These are phyloP conservation scores for Xylota segnis DNA, from an alignment of 2,888 invertebrate genomes.

Conservation along the genomic window DNA sequence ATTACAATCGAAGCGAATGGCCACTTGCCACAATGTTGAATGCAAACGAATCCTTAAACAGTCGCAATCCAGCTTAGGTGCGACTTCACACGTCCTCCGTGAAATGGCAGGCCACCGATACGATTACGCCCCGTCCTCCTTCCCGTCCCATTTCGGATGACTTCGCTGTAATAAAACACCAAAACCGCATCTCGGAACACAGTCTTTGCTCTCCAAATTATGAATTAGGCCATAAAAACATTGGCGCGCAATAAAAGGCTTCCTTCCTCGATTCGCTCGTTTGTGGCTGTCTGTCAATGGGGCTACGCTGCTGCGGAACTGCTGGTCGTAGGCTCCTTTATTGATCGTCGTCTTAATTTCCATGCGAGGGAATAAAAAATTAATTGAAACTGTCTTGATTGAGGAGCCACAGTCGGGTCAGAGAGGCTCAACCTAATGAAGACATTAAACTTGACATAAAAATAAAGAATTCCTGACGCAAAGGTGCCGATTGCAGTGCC, in stretches of 20 bases:
- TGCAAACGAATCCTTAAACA: conserved; percentile 54
- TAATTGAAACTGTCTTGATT: conserved; percentile 76
- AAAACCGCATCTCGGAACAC: conserved; percentile 45
- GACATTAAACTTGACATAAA: conserved; percentile 74
- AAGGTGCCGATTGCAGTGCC: conserved; percentile 67
- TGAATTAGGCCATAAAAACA: conserved; percentile 74
- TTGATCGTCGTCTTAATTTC: conserved; percentile 65
- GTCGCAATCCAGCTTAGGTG: conserved; percentile 30
- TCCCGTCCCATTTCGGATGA: neutral
- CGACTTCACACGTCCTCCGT: conserved; percentile 61
- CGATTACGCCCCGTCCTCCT: neutral
- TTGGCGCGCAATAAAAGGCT: conserved; percentile 65
- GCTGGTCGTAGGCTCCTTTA: conserved; percentile 31
- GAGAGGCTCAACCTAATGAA: conserved; percentile 63
- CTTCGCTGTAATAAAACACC: conserved; percentile 67
- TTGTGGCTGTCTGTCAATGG: conserved; percentile 60
- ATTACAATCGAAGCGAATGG: conserved; percentile 24
- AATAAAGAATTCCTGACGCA: conserved; percentile 35
- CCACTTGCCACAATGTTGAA: conserved; percentile 35
- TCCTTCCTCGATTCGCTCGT: conserved; percentile 37
- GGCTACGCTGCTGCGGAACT: neutral
- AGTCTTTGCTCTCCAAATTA: conserved; percentile 55
- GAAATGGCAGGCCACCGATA: conserved; percentile 19
- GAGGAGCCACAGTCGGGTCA: conserved; percentile 14
- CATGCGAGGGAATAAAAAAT: conserved; percentile 68